Evolutionary conservation across 1,140 invertebrate genomes (phyloP).

Genomic region (Trichonephila inaurata): DNA sequence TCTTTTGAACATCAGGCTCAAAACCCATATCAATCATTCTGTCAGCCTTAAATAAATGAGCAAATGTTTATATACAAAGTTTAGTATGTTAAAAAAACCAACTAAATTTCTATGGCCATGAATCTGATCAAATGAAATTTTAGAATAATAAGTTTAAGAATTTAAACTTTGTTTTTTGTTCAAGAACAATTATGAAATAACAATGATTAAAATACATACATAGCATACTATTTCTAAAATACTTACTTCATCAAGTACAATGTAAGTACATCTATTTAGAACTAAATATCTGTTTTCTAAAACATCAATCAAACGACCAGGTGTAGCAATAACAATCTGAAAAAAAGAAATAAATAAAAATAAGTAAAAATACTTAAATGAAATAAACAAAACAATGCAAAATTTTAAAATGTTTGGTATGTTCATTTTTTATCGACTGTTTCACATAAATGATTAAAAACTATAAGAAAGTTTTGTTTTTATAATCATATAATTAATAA

Average conservation of each 20-base stretch:
- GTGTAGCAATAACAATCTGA: slow-evolving; percentile 99
- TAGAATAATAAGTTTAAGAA: background rate
- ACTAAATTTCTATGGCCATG: background rate
- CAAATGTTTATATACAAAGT: background rate
- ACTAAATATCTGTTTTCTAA: slow-evolving; percentile 99
- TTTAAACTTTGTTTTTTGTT: no score
- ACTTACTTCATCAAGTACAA: slow-evolving; percentile 84
- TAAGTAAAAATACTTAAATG: background rate
- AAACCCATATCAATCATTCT: slow-evolving; percentile 99
- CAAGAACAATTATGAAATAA: no score
- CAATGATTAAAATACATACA: no score
- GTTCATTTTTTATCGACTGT: no score
- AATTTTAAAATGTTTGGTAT: no score
- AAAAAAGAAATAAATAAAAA: slow-evolving; percentile 78
- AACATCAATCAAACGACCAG: slow-evolving; percentile 99
- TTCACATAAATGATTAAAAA: no score
- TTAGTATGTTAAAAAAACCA: background rate
- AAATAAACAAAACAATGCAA: no score
- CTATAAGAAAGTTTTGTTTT: no score
- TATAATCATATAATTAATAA: no score
- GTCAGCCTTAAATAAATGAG: slow-evolving; percentile 85
- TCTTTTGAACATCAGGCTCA: slow-evolving; percentile 98
- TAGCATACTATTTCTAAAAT: background rate
- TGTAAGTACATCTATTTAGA: slow-evolving; percentile 92
- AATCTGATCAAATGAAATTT: slow-evolving; percentile 3